Conservation (phyloP, 2,113 vertebrate species). For the Dicrurus megarhynchus region DNA sequence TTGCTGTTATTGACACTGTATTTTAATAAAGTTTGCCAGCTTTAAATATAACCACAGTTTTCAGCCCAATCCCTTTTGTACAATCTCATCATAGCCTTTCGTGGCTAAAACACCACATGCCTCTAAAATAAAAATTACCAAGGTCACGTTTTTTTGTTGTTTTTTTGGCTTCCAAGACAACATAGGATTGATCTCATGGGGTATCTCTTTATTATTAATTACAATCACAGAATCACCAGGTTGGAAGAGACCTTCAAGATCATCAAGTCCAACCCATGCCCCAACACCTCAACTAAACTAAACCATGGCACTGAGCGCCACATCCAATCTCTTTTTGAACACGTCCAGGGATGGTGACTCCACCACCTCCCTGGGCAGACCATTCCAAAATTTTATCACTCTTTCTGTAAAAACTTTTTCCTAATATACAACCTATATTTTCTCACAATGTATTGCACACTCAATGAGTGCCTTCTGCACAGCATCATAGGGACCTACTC, state of each 20-base stretch:
- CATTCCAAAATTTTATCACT: too few species aligned
- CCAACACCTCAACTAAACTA: too few species aligned
- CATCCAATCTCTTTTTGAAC: too few species aligned
- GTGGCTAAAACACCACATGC: not conserved
- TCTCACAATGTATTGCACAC: not conserved
- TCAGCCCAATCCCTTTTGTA: not conserved
- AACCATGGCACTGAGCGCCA: too few species aligned
- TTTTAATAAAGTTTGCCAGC: not conserved
- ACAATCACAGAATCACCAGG: too few species aligned
- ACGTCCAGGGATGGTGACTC: too few species aligned
- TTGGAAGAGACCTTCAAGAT: too few species aligned
- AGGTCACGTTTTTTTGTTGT: not conserved
- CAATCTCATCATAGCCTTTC: not conserved
- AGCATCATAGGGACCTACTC: accelerated
- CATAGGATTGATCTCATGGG: accelerated
- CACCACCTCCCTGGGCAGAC: too few species aligned
- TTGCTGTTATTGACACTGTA: not conserved
- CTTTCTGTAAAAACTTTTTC: too few species aligned
- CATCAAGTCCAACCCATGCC: too few species aligned
- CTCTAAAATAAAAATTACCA: not conserved
- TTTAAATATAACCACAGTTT: not conserved
- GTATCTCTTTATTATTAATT: not conserved
- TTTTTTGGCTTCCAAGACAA: not conserved
- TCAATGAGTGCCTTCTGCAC: not conserved
- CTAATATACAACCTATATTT: too few species aligned